phyloP scores from a whole-genome alignment of 2,888 invertebrate genomes.

The Blastobasis adustella region DNA sequence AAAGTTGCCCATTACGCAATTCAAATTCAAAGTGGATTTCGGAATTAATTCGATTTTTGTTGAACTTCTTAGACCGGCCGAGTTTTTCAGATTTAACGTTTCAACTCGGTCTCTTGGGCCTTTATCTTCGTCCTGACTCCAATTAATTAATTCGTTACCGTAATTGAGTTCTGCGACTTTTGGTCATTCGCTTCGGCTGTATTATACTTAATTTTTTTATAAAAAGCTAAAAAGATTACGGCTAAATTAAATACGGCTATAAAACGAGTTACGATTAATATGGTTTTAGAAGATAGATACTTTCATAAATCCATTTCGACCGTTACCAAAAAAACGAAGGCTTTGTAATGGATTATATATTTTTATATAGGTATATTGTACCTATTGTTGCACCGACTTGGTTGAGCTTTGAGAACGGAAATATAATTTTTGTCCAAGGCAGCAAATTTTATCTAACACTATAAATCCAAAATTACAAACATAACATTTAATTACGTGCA shows the following conservation, averaged over 20 bases:
- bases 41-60: slow-evolving; percentile 58
- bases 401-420: too few relatives aligned
- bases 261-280: neutral
- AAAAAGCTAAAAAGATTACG: neutral
- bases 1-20: slow-evolving; percentile 50
- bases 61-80: slow-evolving; percentile 43
- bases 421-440: too few relatives aligned
- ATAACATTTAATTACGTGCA: too few relatives aligned
- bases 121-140: slow-evolving; percentile 31
- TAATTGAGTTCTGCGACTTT: slow-evolving; percentile 11
- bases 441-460: too few relatives aligned
- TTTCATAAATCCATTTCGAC: too few relatives aligned
- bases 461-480: too few relatives aligned
- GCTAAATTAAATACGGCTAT: neutral
- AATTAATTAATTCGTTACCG: slow-evolving; percentile 23
- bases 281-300: too few relatives aligned
- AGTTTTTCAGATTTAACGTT: slow-evolving; percentile 42
- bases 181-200: neutral
- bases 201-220: neutral
- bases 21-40: slow-evolving; percentile 55
- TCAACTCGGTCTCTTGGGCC: slow-evolving; percentile 25
- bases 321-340: too few relatives aligned
- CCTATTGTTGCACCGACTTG: too few relatives aligned
- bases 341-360: too few relatives aligned
- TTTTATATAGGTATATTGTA: too few relatives aligned